phyloP scores from a whole-genome alignment of 2,797 vertebrate species.

The Thalassophryne amazonica region DNA sequence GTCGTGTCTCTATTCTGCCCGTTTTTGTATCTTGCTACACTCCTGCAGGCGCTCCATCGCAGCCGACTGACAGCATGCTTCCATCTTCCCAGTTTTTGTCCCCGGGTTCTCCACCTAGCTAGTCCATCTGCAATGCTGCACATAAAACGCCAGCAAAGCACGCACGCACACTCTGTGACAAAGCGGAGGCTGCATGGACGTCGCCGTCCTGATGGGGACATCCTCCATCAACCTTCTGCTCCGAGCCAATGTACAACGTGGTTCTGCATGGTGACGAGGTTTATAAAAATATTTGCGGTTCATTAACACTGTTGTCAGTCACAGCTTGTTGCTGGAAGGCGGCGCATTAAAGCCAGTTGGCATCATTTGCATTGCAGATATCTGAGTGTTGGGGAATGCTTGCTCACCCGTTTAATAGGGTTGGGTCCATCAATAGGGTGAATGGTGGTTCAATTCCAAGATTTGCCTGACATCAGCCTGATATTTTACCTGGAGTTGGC shows the following conservation, averaged over 20 bases:
- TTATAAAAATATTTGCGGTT: constrained; percentile 6
- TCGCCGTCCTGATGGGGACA: constrained; percentile 13
- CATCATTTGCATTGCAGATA: neutral
- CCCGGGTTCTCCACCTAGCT: constrained; percentile 31
- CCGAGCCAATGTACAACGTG: neutral
- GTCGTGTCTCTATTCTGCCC: constrained; percentile 1
- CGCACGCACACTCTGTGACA: neutral
- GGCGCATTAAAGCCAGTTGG: neutral
- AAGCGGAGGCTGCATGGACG: neutral
- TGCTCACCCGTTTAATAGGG: no score
- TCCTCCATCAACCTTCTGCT: constrained; percentile 6
- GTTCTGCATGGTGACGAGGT: neutral
- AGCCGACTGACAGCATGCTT: constrained; percentile 52
- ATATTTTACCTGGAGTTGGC: no score
- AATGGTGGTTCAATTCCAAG: no score
- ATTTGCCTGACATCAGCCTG: no score
- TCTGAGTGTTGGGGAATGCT: no score
- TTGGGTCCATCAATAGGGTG: no score
- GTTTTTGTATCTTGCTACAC: constrained; percentile 18
- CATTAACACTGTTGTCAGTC: constrained; percentile 12
- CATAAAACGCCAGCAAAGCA: neutral
- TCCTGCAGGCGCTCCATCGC: constrained; percentile 54
- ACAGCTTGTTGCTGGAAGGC: neutral
- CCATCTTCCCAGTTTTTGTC: constrained; percentile 47
- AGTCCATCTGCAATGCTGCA: constrained; percentile 22